Evolutionary conservation across 2,797 vertebrate species (phyloP), one percentile per base, ranked within the genome.

Genomic region (Tokudaia muenninki): DNA sequence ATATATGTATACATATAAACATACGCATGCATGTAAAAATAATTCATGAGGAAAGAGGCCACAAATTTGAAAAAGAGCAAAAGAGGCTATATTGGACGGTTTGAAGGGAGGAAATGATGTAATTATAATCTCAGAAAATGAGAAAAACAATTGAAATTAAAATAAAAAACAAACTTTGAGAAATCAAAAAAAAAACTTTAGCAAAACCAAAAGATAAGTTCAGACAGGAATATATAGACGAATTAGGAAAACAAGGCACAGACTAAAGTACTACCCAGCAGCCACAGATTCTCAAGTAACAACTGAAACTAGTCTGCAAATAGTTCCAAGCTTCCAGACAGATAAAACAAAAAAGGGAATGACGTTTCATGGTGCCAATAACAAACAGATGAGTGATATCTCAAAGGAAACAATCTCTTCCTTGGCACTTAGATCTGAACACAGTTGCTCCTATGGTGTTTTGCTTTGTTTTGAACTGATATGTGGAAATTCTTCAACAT

Each of bases 401-500:
- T 95, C 34, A 19, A 83, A 29, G 44, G 29, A 91, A 70, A 44
- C 29, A 87, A 61, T 65, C 52, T n/a, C 55, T 90, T n/a, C 34
- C 74, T 61, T 70, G 67, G 59, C 74, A 84, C 47, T 90, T 26
- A 55, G n/a, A 59, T 94, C 52, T 52, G 37, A 83, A 57, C 67
- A 59, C 41, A 77, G 75, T 97, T 81, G 61, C 72, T 72, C 75
- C n/a, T 17, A 0, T 19, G 47, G 50, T 21, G 9, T 26, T 41
- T 21, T n/a, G 67, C n/a, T 72, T 37, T 72, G 17, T 72, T 72
- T n/a, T 19, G n/a, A 67, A 44, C 24, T 72, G 37, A 63, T 44
- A 8, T 47, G 50, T 95, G 50, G 87, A 84, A 70, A 86, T 88
- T 78, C 74, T 19, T 81, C 29, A 72, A 41, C 86, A 78, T 86